Evolutionary conservation across 92 coral and sea anemone species (phyloP).

Genomic region (Zoanthus solanderi): DNA sequence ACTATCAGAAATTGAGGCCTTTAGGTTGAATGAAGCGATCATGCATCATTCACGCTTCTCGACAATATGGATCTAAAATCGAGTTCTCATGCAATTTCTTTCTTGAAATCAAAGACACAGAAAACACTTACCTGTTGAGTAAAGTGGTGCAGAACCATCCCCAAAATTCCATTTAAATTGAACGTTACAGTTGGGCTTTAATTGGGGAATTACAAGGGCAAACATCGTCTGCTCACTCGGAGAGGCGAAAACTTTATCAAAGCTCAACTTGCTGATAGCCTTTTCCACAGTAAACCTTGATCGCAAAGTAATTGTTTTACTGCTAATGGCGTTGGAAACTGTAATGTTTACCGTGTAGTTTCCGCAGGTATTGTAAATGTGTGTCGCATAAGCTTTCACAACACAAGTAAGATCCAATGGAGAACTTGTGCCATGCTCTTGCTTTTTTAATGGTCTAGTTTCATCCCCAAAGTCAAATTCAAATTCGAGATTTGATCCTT

Average conservation of each 20-base stretch:
- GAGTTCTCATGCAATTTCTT: not conserved
- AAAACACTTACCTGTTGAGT: slow-evolving; percentile 1
- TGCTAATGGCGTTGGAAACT: slow-evolving; percentile 32
- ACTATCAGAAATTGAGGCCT: not conserved
- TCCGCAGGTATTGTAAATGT: slow-evolving; percentile 12
- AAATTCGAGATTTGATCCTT: slow-evolving; percentile 33
- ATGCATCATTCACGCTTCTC: not conserved
- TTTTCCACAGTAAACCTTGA: slow-evolving; percentile 35
- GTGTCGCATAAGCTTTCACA: slow-evolving; percentile 19
- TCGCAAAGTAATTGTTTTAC: slow-evolving; percentile 8
- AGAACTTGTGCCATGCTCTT: not conserved
- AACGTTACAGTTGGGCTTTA: not conserved
- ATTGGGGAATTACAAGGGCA: not conserved
- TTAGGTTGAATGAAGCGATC: not conserved
- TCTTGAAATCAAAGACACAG: not conserved
- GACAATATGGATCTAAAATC: not conserved
- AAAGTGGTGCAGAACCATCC: not conserved
- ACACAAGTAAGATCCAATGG: slow-evolving; percentile 1
- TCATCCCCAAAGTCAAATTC: slow-evolving; percentile 40
- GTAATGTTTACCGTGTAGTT: slow-evolving; percentile 26
- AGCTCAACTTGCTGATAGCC: not conserved
- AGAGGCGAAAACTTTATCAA: slow-evolving; percentile 11
- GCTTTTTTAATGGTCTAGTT: not conserved
- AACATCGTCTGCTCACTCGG: not conserved
- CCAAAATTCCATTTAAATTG: slow-evolving; percentile 25